phyloP scores from a whole-genome alignment of 2,797 vertebrate genomes.

The Loris lydekkerianus region DNA sequence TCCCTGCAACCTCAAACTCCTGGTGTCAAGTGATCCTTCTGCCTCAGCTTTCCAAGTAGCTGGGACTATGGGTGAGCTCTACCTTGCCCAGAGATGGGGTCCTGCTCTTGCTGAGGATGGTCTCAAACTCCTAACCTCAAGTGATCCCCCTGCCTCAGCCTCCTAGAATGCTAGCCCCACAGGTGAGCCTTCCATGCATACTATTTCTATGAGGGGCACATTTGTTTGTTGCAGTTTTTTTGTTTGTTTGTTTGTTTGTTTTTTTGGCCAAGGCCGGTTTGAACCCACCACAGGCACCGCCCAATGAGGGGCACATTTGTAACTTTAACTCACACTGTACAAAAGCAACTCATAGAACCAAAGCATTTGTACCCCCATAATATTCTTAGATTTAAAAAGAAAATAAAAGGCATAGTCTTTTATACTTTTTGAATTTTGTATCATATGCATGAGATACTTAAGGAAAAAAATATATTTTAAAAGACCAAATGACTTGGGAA shows the following conservation, averaged over 20 bases:
- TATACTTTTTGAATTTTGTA: conserved; percentile 21
- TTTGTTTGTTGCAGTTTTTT: too few species aligned
- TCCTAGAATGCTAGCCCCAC: not conserved
- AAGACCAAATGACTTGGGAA: not conserved
- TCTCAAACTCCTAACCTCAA: not conserved
- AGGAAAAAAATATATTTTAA: not conserved
- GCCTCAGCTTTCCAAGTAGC: not conserved
- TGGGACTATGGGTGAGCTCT: not conserved
- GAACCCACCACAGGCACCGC: too few species aligned
- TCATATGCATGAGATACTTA: not conserved
- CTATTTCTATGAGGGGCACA: too few species aligned
- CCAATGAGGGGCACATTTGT: too few species aligned
- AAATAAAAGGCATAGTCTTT: not conserved
- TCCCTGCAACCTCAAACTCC: not conserved
- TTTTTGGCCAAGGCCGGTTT: too few species aligned
- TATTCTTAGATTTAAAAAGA: too few species aligned
- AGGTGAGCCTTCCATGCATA: not conserved
- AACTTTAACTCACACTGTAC: too few species aligned
- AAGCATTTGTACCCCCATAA: too few species aligned
- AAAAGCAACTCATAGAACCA: too few species aligned
- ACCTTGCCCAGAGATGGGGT: not conserved
- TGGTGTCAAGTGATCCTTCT: not conserved
- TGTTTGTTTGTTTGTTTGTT: too few species aligned
- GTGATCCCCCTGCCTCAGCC: not conserved
- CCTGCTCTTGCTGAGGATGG: not conserved